Conservation (phyloP, 2,113 vertebrate species). For the Epinephelus lanceolatus region DNA sequence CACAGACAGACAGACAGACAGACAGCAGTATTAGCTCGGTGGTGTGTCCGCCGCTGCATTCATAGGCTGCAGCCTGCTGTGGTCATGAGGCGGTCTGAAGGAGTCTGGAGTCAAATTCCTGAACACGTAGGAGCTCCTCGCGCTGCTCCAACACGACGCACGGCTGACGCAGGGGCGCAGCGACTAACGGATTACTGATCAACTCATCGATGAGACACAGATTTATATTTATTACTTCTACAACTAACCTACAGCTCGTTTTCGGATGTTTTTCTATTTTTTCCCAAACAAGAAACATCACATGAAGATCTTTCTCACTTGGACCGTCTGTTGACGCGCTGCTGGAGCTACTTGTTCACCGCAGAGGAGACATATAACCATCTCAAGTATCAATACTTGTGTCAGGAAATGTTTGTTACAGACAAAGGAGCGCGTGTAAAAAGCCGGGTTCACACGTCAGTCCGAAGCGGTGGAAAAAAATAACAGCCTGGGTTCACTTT, state of each 20-base stretch:
- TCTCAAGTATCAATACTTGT: not conserved
- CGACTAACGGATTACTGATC: slow-evolving; percentile 58
- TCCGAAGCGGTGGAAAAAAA: not conserved
- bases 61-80: slow-evolving; percentile 27
- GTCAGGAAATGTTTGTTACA: slow-evolving; percentile 12
- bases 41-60: slow-evolving; percentile 7
- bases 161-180: slow-evolving; percentile 52
- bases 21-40: not conserved
- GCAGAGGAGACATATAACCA: slow-evolving; percentile 5
- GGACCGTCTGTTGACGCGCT: slow-evolving; percentile 3
- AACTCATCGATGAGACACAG: not conserved
- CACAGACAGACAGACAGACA: not conserved
- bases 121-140: slow-evolving; percentile 76
- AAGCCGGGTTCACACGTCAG: slow-evolving; percentile 42
- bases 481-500: slow-evolving; percentile 52
- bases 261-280: not conserved
- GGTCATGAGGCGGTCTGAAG: slow-evolving; percentile 61
- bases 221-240: not conserved
- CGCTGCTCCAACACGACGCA: slow-evolving; percentile 54
- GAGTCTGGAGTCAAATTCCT: slow-evolving; percentile 83
- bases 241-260: too few species aligned
- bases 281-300: not conserved
- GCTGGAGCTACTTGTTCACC: slow-evolving; percentile 33
- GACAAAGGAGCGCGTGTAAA: not conserved
- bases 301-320: slow-evolving; percentile 5